These are phyloP conservation scores for Heliconius himera DNA, from an alignment of 1,140 invertebrate species.

Conservation along the genomic window DNA sequence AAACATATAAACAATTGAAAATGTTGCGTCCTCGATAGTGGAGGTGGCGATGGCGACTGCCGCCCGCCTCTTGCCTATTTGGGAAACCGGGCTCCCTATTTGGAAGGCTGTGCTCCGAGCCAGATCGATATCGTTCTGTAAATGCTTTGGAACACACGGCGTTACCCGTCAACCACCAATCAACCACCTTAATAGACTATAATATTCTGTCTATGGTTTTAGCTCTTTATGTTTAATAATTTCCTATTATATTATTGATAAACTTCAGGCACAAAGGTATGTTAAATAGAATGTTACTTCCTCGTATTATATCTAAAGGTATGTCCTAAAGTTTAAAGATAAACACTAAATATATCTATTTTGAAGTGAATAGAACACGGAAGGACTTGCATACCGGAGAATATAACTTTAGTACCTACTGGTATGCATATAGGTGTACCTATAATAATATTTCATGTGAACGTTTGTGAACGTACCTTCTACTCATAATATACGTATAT, in stretches of 20 bases:
- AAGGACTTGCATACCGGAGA: not conserved
- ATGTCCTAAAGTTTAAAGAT: conserved; percentile 31
- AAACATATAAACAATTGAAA: conserved; percentile 76
- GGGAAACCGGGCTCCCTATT: conserved; percentile 71
- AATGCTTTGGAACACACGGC: conserved; percentile 53
- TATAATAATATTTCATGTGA: conserved; percentile 10
- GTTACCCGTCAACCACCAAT: conserved; percentile 57
- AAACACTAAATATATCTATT: conserved; percentile 34
- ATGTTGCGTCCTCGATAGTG: conserved; percentile 71
- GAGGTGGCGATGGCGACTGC: conserved; percentile 45
- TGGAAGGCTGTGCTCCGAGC: conserved; percentile 76
- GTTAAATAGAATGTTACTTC: conserved; percentile 33
- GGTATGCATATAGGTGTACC: not conserved
- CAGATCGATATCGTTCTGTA: conserved; percentile 67
- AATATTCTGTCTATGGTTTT: conserved; percentile 16
- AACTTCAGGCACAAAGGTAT: conserved; percentile 8
- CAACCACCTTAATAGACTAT: conserved; percentile 56
- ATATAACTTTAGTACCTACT: not conserved
- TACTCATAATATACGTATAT: not conserved
- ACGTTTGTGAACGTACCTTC: no score
- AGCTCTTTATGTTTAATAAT: not conserved
- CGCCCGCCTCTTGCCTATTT: conserved; percentile 72
- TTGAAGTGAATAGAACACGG: conserved; percentile 32
- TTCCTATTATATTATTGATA: no score
- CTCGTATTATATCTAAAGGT: conserved; percentile 8